phyloP scores from a whole-genome alignment of 1,140 invertebrate genomes.

The Nephila pilipes region DNA sequence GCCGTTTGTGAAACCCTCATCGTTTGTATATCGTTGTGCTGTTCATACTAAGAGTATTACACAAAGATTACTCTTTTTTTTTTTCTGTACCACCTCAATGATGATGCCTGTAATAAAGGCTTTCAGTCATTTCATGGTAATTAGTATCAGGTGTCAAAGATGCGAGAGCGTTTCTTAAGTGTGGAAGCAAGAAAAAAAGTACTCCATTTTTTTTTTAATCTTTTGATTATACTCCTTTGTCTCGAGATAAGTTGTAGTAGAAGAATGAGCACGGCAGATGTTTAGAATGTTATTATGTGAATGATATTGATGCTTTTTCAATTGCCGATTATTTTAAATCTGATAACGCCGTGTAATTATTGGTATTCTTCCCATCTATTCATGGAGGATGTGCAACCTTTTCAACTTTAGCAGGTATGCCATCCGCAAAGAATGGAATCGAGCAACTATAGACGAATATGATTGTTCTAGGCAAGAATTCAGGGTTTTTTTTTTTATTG shows the following conservation, averaged over 20 bases:
- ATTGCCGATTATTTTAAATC: slow-evolving; percentile 10
- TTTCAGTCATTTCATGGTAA: slow-evolving; percentile 36
- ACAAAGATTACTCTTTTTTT: slow-evolving; percentile 40
- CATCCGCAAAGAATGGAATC: no score
- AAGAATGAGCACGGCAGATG: neutral
- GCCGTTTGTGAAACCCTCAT: slow-evolving; percentile 41
- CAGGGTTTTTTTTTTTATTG: no score
- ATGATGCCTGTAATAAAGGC: slow-evolving; percentile 2
- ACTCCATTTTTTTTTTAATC: neutral
- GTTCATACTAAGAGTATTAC: slow-evolving; percentile 13
- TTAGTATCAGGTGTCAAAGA: slow-evolving; percentile 49
- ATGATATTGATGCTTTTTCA: slow-evolving; percentile 11
- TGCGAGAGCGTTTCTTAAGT: neutral
- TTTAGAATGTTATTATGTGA: neutral
- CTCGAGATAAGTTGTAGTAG: neutral
- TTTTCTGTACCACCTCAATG: neutral
- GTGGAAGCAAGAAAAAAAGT: neutral
- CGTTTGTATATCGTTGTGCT: slow-evolving; percentile 35
- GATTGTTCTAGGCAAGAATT: no score
- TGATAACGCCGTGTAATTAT: slow-evolving; percentile 30
- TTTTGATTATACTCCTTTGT: neutral
- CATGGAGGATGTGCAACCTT: neutral
- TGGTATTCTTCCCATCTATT: neutral
- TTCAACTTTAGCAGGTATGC: neutral
- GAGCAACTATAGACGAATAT: no score